These are phyloP conservation scores for Emesis furor DNA, from an alignment of 2,888 invertebrate species.

Conservation along the genomic window DNA sequence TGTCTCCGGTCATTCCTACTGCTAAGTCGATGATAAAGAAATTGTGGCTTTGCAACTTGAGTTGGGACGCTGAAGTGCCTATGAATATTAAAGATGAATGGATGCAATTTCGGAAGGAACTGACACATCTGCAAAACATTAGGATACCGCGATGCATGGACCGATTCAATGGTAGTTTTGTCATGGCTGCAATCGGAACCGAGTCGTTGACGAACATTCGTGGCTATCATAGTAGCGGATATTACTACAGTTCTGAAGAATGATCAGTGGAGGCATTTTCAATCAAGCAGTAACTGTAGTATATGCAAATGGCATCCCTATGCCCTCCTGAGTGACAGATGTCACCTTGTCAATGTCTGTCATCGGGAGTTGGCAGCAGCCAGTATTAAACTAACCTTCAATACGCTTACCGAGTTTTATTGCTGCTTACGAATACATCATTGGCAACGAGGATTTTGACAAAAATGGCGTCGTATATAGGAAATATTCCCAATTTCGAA, in stretches of 20 bases:
- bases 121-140: conserved; percentile 22
- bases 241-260: conserved; percentile 44
- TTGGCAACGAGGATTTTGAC: too few relatives aligned
- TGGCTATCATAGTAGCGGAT: conserved; percentile 50
- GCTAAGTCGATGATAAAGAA: conserved; percentile 23
- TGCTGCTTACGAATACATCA: too few relatives aligned
- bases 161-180: conserved; percentile 45
- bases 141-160: conserved; percentile 9
- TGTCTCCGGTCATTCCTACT: conserved; percentile 33
- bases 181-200: conserved; percentile 48
- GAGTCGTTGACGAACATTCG: conserved; percentile 56
- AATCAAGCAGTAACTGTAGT: conserved; percentile 45
- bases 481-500: too few relatives aligned
- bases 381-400: too few relatives aligned
- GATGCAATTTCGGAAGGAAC: neutral
- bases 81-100: neutral
- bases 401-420: too few relatives aligned
- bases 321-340: too few relatives aligned
- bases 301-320: too few relatives aligned
- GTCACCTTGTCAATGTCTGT: too few relatives aligned
- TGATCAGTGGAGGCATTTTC: conserved; percentile 55
- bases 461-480: too few relatives aligned
- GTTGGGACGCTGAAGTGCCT: neutral
- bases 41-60: neutral
- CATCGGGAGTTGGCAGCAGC: too few relatives aligned